Evolutionary conservation across 2,888 invertebrate species (phyloP), one percentile per base, ranked within the genome.

Genomic region (Scaptomyza caliginosa): DNA sequence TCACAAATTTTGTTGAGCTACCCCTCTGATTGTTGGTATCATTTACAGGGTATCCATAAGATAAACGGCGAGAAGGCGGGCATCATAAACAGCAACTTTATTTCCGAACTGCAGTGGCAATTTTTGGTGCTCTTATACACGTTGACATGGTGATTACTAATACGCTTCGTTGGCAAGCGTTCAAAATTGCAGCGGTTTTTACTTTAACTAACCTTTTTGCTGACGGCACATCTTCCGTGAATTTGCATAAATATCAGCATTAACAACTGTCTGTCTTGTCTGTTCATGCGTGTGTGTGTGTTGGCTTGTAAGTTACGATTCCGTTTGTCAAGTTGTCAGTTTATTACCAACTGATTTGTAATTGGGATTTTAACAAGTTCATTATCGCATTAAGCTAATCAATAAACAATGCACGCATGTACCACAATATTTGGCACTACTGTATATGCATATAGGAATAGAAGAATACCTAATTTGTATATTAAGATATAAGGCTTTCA

Each of bases 121-220:
- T 30, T 66, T 52, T 59, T 49, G 19, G 19, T 48, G 43, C 81
- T 77, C 79, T 85, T 85, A 82, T 85, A 78, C 67, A 21, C 49
- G 64, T 43, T 51, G 57, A 49, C 42, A 51, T 40, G 42, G 16
- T n/a, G 32, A 77, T 85, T 67, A 69, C 56, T 72, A 77, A 85
- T 85, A 79, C 79, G 85, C 77, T 72, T 77, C 23, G 78, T 76
- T 67, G 78, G 54, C 46, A 70, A 54, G 63, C 40, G 46, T 52
- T 39, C 10, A 66, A 75, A 72, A 48, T 57, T 32, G 21, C 39
- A 23, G 52, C 50, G 46, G 62, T 42, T 67, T 58, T 60, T 54
- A 42, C 34, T 40, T 43, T 19, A 16, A 40, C 57, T 51, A 38
- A 42, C 40, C 28, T 55, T 50, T 60, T 40, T 11, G 57, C 55